Percentiles rank a stretch among this genome's conserved stretches.
These are phyloP conservation scores for Plagiodera versicolora DNA, from an alignment of 2,888 invertebrate species.

Conservation along the genomic window DNA sequence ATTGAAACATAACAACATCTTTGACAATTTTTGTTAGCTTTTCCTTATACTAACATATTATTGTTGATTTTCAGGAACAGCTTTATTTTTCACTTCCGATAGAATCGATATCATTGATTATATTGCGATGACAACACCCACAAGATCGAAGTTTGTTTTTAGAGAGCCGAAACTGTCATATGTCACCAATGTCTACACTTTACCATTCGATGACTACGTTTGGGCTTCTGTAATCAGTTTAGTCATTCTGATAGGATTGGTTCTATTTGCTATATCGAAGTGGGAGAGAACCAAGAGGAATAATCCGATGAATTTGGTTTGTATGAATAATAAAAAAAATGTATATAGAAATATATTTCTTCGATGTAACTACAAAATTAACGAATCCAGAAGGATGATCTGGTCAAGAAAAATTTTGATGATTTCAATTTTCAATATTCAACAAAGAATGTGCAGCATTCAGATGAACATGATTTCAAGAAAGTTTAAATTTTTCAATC, in stretches of 20 bases:
- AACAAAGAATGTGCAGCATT: too few species aligned
- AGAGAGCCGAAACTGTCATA: constrained; percentile 71
- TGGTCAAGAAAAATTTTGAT: too few species aligned
- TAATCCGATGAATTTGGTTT: constrained; percentile 8
- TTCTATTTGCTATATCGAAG: constrained; percentile 50
- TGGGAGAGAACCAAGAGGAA: constrained; percentile 50
- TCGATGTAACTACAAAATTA: too few species aligned
- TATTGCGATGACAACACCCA: constrained; percentile 68
- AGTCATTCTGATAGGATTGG: constrained; percentile 54
- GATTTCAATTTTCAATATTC: too few species aligned
- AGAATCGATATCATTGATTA: constrained; percentile 66
- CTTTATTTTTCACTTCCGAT: constrained; percentile 66
- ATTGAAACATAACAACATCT: too few species aligned
- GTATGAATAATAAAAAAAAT: not conserved
- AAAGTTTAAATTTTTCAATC: too few species aligned
- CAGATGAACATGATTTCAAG: too few species aligned
- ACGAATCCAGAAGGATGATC: too few species aligned
- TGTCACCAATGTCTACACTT: constrained; percentile 69
- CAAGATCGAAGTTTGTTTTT: constrained; percentile 70
- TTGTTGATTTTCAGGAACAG: constrained; percentile 63
- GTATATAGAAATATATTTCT: too few species aligned
- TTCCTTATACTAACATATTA: not conserved
- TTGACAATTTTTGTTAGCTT: not conserved
- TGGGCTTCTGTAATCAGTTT: constrained; percentile 63
- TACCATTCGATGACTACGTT: constrained; percentile 68